These are phyloP conservation scores for Lithophane ornitopus DNA, from an alignment of 2,888 invertebrate genomes.

Conservation along the genomic window DNA sequence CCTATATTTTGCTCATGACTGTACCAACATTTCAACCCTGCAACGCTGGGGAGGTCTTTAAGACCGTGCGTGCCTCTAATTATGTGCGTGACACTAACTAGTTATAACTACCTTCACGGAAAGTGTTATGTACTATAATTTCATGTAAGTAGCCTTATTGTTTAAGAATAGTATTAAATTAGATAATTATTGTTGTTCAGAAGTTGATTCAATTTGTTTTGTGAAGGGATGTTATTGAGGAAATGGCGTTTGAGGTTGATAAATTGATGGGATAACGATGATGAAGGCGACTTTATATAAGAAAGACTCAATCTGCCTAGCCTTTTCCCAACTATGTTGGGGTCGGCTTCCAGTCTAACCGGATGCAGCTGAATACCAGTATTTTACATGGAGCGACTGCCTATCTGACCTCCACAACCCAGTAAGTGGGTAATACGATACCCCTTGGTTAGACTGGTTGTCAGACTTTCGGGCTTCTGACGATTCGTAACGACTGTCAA, in stretches of 20 bases:
- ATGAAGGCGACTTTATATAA: neutral
- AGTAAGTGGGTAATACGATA: too few species aligned
- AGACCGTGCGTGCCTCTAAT: conserved; percentile 67
- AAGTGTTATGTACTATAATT: conserved; percentile 57
- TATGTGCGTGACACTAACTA: conserved; percentile 69
- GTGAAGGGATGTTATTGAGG: neutral
- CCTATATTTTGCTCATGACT: neutral
- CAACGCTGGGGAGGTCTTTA: conserved; percentile 22
- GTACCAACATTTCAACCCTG: conserved; percentile 45
- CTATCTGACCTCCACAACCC: too few species aligned
- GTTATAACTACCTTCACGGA: conserved; percentile 61
- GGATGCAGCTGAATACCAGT: too few species aligned
- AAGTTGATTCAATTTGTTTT: conserved; percentile 37
- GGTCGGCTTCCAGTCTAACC: too few species aligned
- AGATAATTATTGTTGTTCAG: conserved; percentile 29
- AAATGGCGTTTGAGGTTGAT: neutral
- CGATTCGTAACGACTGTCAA: too few species aligned
- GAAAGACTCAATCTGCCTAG: too few species aligned
- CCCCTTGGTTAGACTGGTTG: too few species aligned
- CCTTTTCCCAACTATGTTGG: too few species aligned
- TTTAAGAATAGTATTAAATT: conserved; percentile 51
- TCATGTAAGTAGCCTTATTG: conserved; percentile 53
- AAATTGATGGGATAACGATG: neutral
- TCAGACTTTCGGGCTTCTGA: too few species aligned
- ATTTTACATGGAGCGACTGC: too few species aligned